Percentiles rank a stretch among this genome's conserved stretches.
phyloP scores from a whole-genome alignment of 92 coral and sea anemone species.

The Palythoa grandiflora region DNA sequence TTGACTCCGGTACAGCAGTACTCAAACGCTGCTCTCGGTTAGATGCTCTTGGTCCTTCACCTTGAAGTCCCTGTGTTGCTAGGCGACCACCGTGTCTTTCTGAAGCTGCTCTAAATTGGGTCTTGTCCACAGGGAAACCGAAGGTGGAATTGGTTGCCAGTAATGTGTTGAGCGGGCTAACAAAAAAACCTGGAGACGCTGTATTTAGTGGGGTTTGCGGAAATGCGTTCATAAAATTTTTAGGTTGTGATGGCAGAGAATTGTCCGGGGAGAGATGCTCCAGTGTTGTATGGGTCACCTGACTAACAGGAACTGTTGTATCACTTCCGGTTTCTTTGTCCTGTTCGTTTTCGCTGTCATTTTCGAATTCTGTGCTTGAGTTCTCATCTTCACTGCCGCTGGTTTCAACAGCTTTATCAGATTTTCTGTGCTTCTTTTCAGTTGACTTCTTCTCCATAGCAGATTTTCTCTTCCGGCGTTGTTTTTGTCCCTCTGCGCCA shows the following conservation, averaged over 20 bases:
- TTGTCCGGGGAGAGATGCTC: background rate
- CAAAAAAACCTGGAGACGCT: slow-evolving; percentile 62
- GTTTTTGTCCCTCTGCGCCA: slow-evolving; percentile 11
- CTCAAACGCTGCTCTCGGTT: slow-evolving; percentile 10
- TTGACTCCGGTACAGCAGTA: background rate
- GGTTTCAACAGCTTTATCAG: background rate
- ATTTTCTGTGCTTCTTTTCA: background rate
- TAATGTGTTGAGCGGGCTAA: slow-evolving; percentile 71
- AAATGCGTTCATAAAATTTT: slow-evolving; percentile 9
- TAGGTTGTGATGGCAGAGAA: background rate
- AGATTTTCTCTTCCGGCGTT: slow-evolving; percentile 38
- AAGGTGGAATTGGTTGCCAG: slow-evolving; percentile 7
- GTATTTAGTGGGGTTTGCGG: slow-evolving; percentile 79
- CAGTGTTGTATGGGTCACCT: background rate
- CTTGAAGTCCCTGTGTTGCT: background rate
- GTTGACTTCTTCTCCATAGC: background rate
- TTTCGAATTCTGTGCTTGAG: slow-evolving; percentile 45
- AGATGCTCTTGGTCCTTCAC: background rate
- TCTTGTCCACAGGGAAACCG: slow-evolving; percentile 5
- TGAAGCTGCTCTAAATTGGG: background rate
- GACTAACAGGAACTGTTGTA: background rate
- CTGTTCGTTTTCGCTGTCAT: slow-evolving; percentile 19
- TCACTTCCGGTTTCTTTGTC: slow-evolving; percentile 9
- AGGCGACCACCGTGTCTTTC: background rate
- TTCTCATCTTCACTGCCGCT: slow-evolving; percentile 43